These are phyloP conservation scores for Halcyon smyrnensis DNA, from an alignment of 2,797 vertebrate species.

Conservation along the genomic window DNA sequence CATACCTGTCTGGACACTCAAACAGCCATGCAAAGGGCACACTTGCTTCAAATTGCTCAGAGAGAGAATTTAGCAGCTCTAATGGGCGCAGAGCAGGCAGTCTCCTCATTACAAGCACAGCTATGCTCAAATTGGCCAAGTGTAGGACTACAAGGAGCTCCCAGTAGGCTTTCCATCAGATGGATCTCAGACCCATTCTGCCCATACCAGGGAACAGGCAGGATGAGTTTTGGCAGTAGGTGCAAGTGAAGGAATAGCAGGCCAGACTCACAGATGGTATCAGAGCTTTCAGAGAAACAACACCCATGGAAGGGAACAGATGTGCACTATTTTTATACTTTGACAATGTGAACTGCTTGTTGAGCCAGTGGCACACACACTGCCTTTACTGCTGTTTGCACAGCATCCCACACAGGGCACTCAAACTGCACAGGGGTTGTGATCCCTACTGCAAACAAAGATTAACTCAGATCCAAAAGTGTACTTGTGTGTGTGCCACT, in stretches of 20 bases:
- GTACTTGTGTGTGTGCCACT: neutral
- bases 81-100: neutral
- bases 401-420: accelerated
- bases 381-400: neutral
- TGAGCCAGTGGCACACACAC: neutral
- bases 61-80: neutral
- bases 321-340: neutral
- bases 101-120: neutral
- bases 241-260: neutral
- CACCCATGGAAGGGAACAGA: neutral
- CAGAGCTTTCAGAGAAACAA: neutral
- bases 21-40: neutral
- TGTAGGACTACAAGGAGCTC: neutral
- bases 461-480: neutral
- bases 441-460: neutral
- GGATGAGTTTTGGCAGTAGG: neutral
- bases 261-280: neutral
- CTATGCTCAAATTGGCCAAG: neutral
- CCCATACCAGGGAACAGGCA: neutral
- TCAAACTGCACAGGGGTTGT: neutral
- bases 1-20: neutral
- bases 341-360: neutral
- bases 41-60: neutral
- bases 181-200: neutral
- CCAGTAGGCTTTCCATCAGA: neutral